These are phyloP conservation scores for Drosophila cardini DNA, from an alignment of 1,140 invertebrate species.

Conservation along the genomic window DNA sequence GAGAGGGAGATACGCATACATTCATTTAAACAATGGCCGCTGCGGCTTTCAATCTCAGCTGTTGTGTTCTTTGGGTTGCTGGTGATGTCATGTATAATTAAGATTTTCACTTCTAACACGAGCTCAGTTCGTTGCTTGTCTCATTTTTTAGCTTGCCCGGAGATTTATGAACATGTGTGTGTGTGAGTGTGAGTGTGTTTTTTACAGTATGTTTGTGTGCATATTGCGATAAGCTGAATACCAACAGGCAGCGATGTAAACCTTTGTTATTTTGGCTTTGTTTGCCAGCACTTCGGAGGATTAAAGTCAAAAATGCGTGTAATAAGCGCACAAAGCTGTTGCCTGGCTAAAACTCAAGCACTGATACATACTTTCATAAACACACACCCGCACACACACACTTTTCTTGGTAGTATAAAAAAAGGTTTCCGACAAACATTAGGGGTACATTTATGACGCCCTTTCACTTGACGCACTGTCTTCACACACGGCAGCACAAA, in stretches of 20 bases:
- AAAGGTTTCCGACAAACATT: constrained; percentile 69
- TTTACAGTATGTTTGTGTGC: constrained; percentile 28
- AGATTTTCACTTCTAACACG: constrained; percentile 77
- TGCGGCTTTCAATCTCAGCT: constrained; percentile 69
- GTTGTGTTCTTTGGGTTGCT: constrained; percentile 45
- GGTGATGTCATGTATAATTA: constrained; percentile 81
- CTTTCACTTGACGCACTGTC: constrained; percentile 43
- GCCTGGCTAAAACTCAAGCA: constrained; percentile 42
- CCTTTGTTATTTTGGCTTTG: constrained; percentile 81
- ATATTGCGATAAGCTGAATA: constrained; percentile 72
- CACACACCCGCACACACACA: constrained; percentile 18
- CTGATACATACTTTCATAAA: constrained; percentile 47
- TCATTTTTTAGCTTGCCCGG: constrained; percentile 44
- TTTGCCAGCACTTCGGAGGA: constrained; percentile 76
- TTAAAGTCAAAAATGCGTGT: constrained; percentile 84
- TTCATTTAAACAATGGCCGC: constrained; percentile 56
- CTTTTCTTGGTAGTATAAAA: constrained; percentile 41
- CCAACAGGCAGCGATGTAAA: constrained; percentile 79
- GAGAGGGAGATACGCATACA: constrained; percentile 10
- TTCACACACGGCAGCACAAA: constrained; percentile 43
- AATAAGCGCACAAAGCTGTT: constrained; percentile 79
- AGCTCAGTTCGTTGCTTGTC: constrained; percentile 44
- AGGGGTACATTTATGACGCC: constrained; percentile 71
- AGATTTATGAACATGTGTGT: constrained; percentile 61
- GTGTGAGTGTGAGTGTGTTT: constrained; percentile 20